Base-by-base conservation (phyloP, 1,140 invertebrate genomes). In the Bombus superbus region DNA sequence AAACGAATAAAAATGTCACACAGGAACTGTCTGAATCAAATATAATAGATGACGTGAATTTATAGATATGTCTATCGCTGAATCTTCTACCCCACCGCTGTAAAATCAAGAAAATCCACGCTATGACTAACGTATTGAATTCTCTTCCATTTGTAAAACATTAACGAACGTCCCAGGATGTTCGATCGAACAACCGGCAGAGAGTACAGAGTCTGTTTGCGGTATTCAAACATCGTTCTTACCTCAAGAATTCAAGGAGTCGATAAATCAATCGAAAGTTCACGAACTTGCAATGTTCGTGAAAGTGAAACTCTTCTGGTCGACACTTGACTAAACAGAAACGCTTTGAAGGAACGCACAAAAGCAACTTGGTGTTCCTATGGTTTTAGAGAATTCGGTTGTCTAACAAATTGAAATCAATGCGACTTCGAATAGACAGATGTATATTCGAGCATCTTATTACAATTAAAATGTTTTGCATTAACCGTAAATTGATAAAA, bases 241-340 rank as follows among this genome's bases (percentile, higher is more conserved):
- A 32, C 28, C 11, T 85, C 4, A 80, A 80, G 53, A 59, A 80
- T 84, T 84, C 74, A 84, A 79, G 4, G 32, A 79, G 47, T 13
- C 64, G 64, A 28, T 32, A 38, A 6, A 4, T 10, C 35, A 32
- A 83, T 76, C 28, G 73, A 57, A 76, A 42, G 68, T 77, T 77
- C 35, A 73, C 76, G 68, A 64, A 10, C 38, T 18, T 10, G 9
- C 18, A 18, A n/a, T 25, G 40, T 47, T 47, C 40, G 9, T 32
- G 83, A 64, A 84, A 71, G 47, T 18, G 72, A 69, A 69, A 44
- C 66, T 44, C 13, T 3, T 15, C 15, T 15, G 28, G 25, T 4
- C 9, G 10, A 78, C 9, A 3, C 28, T 25, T 38, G 2, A 9
- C 13, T 38, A 35, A 81, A 81, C 22, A 18, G 1, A 32, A 71